phyloP scores from a whole-genome alignment of 1,140 invertebrate genomes.

The Philopotamus ludificatus region DNA sequence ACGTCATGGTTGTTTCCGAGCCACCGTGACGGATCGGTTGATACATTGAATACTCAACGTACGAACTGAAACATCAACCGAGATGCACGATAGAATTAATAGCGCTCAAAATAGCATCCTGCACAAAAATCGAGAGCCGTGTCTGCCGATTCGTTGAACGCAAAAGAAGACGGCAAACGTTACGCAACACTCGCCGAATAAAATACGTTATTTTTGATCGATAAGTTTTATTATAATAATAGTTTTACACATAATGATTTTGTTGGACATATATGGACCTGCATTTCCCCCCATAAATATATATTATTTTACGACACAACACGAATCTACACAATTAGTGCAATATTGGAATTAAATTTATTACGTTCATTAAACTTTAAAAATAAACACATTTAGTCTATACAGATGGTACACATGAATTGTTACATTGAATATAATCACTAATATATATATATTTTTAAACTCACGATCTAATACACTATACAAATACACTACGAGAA shows the following conservation, averaged over 20 bases:
- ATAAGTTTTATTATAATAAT: constrained; percentile 21
- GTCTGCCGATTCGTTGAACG: background rate
- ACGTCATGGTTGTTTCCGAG: background rate
- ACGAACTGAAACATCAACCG: background rate
- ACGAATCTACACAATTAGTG: constrained; percentile 17
- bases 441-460: too few species aligned
- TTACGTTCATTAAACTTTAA: constrained; percentile 13
- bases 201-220: constrained; percentile 2
- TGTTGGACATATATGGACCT: constrained; percentile 15
- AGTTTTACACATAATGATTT: constrained; percentile 24
- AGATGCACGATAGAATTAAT: background rate
- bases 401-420: constrained; percentile 2
- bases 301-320: constrained; percentile 23
- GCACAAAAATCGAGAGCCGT: background rate
- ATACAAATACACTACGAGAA: too few species aligned
- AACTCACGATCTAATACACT: too few species aligned
- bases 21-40: background rate
- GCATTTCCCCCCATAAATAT: constrained; percentile 24
- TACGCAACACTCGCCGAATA: constrained; percentile 1
- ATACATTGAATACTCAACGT: background rate
- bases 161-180: background rate
- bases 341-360: constrained; percentile 7
- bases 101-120: background rate
- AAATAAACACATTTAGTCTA: constrained; percentile 23
- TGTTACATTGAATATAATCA: constrained; percentile 4